Evolutionary conservation across 2,113 vertebrate species (phyloP).

Genomic region (Eclectus roratus): DNA sequence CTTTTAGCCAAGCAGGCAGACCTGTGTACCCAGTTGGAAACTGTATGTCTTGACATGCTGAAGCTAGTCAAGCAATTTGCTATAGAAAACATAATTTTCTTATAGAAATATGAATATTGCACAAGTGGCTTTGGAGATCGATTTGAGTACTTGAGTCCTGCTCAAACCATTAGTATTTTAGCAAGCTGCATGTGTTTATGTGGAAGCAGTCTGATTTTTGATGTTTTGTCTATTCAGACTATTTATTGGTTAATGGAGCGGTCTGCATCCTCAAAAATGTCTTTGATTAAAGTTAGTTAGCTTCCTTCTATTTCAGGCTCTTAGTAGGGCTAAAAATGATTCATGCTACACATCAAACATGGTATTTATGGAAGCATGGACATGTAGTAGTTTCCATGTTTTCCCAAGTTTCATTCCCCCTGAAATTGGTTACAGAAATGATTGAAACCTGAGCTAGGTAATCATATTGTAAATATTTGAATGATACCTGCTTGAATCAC

Average conservation of each 20-base stretch:
- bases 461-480: constrained; percentile 31
- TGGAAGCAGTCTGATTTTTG: constrained; percentile 15
- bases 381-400: background rate
- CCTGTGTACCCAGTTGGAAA: background rate
- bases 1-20: background rate
- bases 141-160: background rate
- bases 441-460: background rate
- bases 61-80: background rate
- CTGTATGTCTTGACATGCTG: background rate
- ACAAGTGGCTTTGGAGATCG: background rate
- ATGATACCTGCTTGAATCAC: background rate
- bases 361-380: background rate
- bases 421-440: background rate
- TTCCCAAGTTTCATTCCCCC: background rate
- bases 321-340: constrained; percentile 29
- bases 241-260: background rate
- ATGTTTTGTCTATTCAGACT: background rate
- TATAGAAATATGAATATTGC: background rate
- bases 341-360: background rate
- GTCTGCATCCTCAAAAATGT: background rate
- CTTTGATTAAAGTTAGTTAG: constrained; percentile 16
- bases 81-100: background rate
- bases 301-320: constrained; percentile 10
- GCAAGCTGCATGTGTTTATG: background rate
- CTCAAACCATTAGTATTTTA: background rate